Base-by-base conservation (phyloP, 2,113 vertebrate genomes). In the Pionites leucogaster region DNA sequence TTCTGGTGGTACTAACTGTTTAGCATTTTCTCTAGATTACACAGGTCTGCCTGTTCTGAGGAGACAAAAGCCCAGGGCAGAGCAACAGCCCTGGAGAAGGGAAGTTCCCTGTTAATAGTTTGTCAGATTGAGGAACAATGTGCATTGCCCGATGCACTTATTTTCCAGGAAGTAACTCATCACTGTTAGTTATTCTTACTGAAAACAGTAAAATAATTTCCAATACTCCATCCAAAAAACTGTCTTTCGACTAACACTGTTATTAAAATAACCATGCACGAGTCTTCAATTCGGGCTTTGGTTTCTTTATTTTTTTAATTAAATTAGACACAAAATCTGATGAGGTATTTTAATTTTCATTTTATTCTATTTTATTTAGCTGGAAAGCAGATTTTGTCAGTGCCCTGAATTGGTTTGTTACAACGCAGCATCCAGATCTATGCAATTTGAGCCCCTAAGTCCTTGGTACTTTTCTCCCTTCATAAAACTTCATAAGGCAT, bases 1-100 rank as follows among this genome's bases (percentile, higher is more conserved):
- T 68, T 70, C 80, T 95, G 93, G 90, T 96, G 69, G 93, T 92
- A 90, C 69, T 86, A 82, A 79, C 81, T 83, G 72, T 86, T 95
- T 62, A 75, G 25, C 0, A 2, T 85, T 92, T 92, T 63, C 68
- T 92, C 39, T 29, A 71, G 71, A 81, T 94, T 77, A 70, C 62
- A 76, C 76, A 92, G 64, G 82, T 67, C 33, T 75, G 72, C 47
- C 69, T 87, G 47, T 50, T 90, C 46, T 57, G 47, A 92, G 85
- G 17, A 85, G 87, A 39, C 15, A 25, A 90, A 94, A 81, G 39
- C 24, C 33, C 28, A 42, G 39, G 11, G 23, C 22, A 72, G 33
- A 86, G 39, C 44, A 94, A 63, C 71, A 90, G 28, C 14, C 46
- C 24, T 31, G 71, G 50, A 77, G 82, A 96, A 83, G 60, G 71